A percentile compares a stretch with the other conserved stretches of the same genome.
Conservation (phyloP, 2,888 invertebrate species). For the Prosopocoilus inquinatus region DNA sequence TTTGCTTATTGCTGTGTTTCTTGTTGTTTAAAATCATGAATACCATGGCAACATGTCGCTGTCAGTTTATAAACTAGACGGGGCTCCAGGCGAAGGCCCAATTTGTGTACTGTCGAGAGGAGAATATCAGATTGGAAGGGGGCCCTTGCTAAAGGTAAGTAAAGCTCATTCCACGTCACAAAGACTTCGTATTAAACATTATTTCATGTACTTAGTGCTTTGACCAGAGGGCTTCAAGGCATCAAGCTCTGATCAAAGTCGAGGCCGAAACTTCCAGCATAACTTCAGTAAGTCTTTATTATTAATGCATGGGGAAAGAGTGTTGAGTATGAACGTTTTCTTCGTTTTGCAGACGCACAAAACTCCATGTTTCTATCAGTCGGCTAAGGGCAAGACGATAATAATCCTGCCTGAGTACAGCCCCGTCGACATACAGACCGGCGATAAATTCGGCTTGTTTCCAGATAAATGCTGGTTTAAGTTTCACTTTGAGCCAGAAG, state of each 20-base stretch:
- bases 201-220: constrained; percentile 46
- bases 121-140: constrained; percentile 12
- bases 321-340: background rate
- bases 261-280: constrained; percentile 45
- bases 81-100: constrained; percentile 4
- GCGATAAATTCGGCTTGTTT: constrained; percentile 57
- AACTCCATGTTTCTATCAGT: constrained; percentile 56
- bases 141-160: constrained; percentile 10
- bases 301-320: background rate
- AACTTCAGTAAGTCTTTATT: constrained; percentile 46
- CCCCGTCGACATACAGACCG: constrained; percentile 45
- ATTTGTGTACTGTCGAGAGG: constrained; percentile 9
- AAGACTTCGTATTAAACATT: background rate
- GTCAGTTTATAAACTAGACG: constrained; percentile 10
- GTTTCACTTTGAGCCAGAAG: constrained; percentile 36
- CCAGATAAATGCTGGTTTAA: constrained; percentile 55
- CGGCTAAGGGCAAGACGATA: constrained; percentile 38
- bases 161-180: background rate
- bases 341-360: constrained; percentile 52
- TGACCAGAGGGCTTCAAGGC: constrained; percentile 56
- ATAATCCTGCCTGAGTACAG: constrained; percentile 47
- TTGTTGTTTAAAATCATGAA: background rate
- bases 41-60: constrained; percentile 1
- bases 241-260: constrained; percentile 54
- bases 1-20: background rate